Percentiles rank a stretch among this genome's conserved stretches.
Evolutionary conservation across 1,140 invertebrate species (phyloP).

Genomic region (Drosophila azteca): DNA sequence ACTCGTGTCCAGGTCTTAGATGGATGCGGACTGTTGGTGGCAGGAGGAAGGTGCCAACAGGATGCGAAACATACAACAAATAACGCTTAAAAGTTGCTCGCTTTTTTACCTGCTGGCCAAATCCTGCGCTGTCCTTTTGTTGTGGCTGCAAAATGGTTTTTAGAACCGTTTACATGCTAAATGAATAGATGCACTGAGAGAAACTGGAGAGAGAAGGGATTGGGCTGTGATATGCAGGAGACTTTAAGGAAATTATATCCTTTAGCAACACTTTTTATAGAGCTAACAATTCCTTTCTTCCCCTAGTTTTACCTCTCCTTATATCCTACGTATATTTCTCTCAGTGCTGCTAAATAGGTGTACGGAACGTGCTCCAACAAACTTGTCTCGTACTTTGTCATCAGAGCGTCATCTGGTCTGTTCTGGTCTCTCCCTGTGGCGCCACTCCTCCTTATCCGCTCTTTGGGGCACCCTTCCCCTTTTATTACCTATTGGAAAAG

Average conservation of each 20-base stretch:
- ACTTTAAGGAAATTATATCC: not conserved
- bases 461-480: not conserved
- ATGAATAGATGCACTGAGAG: slow-evolving; percentile 54
- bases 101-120: slow-evolving; percentile 33
- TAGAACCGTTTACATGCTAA: slow-evolving; percentile 70
- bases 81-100: slow-evolving; percentile 50
- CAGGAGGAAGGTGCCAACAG: slow-evolving; percentile 8
- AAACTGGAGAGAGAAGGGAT: slow-evolving; percentile 23
- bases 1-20: slow-evolving; percentile 25
- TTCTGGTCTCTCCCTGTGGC: not conserved
- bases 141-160: slow-evolving; percentile 72
- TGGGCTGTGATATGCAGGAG: too few species aligned
- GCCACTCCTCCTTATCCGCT: not conserved
- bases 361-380: slow-evolving; percentile 56
- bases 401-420: slow-evolving; percentile 57
- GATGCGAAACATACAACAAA: slow-evolving; percentile 43
- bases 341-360: slow-evolving; percentile 56
- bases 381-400: slow-evolving; percentile 62
- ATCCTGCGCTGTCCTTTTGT: slow-evolving; percentile 44
- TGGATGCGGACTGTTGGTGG: not conserved
- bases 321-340: too few species aligned
- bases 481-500: slow-evolving; percentile 47
- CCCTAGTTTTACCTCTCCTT: too few species aligned
- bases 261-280: too few species aligned
- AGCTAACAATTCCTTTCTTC: not conserved